Base-by-base conservation (phyloP, 2,797 vertebrate species). In the Melanotaenia pygmaea region DNA sequence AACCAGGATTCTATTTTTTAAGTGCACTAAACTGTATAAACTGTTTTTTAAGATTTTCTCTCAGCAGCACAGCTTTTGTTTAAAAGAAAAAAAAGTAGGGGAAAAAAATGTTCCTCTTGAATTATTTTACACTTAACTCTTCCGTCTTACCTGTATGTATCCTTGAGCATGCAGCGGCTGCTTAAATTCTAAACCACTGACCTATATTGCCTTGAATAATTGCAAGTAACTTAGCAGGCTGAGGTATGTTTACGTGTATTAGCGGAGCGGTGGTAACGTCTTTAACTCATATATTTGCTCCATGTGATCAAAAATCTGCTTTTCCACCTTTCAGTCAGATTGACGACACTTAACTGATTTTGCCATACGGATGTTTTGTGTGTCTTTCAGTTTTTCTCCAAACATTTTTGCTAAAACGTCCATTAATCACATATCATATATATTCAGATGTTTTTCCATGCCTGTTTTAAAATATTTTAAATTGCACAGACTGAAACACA, bases 301-400 rank as follows among this genome's bases (percentile, higher is more conserved):
- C 65, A 72, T 57, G 54, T 82, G 74, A 84, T 80, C 73, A 72
- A 63, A 50, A 79, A 77, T 80, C 74, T 69, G 76, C 40, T 83
- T 76, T 64, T 59, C 50, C 45, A 64, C 0, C 40, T 59, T 63
- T 47, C 4, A 1, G 64, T 64, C 47, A 40, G 38, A 45, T 13
- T 45, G 40, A 80, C 73, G 37, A 47, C 70, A 73, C 18, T 75
- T 81, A 40, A 76, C 45, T 35, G 61, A 45, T 16, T 77, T 57
- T 64, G 37, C 53, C 8, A 0, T 60, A 11, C 18, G 9, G n/a
- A 22, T 50, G 47, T 50, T 47, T 47, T 45, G 13, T 45, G 40
- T 5, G 5, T 18, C 40, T 18, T 45, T 5, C 6, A 18, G 13
- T 45, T 3, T 14, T 16, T 45, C 40, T 4, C 16, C 18, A 5